Evolutionary conservation across 2,113 vertebrate species (phyloP).

Genomic region (Callocephalon fimbriatum): DNA sequence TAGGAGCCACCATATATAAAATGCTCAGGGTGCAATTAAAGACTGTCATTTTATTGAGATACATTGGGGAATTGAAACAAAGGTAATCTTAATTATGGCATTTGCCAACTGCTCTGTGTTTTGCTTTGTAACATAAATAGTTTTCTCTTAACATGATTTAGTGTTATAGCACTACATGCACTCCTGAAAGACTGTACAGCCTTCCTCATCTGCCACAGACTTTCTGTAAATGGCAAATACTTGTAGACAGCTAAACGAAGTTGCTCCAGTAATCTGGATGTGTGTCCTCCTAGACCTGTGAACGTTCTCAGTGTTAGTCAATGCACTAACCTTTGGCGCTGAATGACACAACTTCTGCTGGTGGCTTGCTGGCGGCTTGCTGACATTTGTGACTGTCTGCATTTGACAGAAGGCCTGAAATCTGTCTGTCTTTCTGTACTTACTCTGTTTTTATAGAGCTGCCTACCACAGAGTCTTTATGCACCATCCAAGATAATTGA

Average conservation of each 20-base stretch:
- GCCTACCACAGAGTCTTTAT: background rate
- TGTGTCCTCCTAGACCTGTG: background rate
- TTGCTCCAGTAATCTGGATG: background rate
- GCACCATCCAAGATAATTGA: background rate
- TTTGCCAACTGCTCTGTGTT: background rate
- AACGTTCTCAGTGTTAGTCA: background rate
- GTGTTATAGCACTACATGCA: background rate
- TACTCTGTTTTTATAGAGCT: background rate
- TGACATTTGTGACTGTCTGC: background rate
- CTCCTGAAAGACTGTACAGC: background rate
- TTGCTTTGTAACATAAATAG: background rate
- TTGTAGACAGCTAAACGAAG: background rate
- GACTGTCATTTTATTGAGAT: background rate
- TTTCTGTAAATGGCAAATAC: background rate
- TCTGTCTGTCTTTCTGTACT: background rate
- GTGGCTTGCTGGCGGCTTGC: background rate
- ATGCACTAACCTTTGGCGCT: background rate
- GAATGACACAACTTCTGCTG: background rate
- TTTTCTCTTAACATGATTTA: background rate
- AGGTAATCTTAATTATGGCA: background rate
- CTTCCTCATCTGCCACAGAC: background rate
- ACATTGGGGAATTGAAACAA: background rate
- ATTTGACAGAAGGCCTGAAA: background rate
- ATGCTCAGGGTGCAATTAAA: background rate
- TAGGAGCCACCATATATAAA: background rate